Percentiles rank a stretch among this genome's conserved stretches.
These are phyloP conservation scores for Acleris holmiana DNA, from an alignment of 2,888 invertebrate genomes.

Conservation along the genomic window DNA sequence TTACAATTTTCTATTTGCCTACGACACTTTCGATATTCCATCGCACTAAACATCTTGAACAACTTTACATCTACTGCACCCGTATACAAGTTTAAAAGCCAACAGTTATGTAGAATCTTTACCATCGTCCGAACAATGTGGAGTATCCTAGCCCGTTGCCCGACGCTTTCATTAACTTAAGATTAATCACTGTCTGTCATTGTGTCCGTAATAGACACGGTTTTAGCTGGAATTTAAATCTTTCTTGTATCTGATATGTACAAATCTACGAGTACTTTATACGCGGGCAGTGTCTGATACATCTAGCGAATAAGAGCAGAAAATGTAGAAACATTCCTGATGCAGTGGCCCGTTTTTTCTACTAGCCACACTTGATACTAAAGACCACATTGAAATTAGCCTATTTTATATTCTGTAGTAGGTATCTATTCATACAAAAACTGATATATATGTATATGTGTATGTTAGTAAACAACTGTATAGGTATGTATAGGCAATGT, in stretches of 20 bases:
- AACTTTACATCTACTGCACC: slow-evolving; percentile 8
- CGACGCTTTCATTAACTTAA: too few relatives aligned
- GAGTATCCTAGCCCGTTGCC: too few relatives aligned
- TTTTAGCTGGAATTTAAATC: not conserved
- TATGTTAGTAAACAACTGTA: slow-evolving; percentile 6
- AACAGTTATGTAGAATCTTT: too few relatives aligned
- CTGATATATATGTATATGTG: not conserved
- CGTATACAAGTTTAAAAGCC: slow-evolving; percentile 1
- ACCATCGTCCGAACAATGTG: too few relatives aligned
- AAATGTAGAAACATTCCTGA: not conserved
- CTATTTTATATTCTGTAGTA: not conserved
- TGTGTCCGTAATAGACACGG: too few relatives aligned
- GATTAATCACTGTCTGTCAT: too few relatives aligned
- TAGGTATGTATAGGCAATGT: slow-evolving; percentile 29
- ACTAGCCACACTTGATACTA: not conserved
- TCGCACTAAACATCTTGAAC: slow-evolving; percentile 32
- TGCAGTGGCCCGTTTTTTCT: not conserved
- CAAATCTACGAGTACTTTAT: not conserved
- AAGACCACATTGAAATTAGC: not conserved
- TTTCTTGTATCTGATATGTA: slow-evolving; percentile 6
- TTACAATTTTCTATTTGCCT: slow-evolving; percentile 35
- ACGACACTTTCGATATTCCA: slow-evolving; percentile 29
- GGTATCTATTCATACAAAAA: not conserved
- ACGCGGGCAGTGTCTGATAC: not conserved
- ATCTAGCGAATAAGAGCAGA: not conserved